These are phyloP conservation scores for Echiichthys vipera DNA, from an alignment of 2,797 vertebrate species.

Conservation along the genomic window DNA sequence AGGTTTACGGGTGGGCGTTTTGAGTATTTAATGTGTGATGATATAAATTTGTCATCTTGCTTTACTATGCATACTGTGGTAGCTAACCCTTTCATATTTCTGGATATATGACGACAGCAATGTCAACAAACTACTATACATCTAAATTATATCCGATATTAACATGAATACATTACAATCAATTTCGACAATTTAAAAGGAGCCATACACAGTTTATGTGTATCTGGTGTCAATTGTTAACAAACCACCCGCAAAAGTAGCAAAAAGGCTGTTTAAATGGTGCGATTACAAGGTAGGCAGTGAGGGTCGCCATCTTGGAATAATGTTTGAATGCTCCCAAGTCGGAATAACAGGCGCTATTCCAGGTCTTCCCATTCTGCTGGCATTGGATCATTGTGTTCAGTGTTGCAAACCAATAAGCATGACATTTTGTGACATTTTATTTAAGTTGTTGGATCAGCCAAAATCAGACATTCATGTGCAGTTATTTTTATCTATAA, in stretches of 20 bases:
- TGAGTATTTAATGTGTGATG: slow-evolving; percentile 15
- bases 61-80: neutral
- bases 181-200: neutral
- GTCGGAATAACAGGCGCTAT: neutral
- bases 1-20: neutral
- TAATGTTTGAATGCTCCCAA: neutral
- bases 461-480: neutral
- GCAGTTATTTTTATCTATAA: neutral
- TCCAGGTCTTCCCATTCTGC: neutral
- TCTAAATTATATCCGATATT: neutral
- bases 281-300: neutral
- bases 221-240: neutral
- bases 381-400: neutral
- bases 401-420: neutral
- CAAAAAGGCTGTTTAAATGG: neutral
- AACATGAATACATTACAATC: neutral
- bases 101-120: neutral
- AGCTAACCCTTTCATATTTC: neutral
- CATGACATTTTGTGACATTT: neutral
- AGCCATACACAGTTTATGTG: neutral
- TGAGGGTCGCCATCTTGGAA: neutral
- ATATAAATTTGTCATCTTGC: neutral
- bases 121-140: neutral
- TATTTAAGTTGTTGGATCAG: neutral
- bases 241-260: neutral